Evolutionary conservation across 2,888 invertebrate species (phyloP).

Genomic region (Leptopilina syphax): DNA sequence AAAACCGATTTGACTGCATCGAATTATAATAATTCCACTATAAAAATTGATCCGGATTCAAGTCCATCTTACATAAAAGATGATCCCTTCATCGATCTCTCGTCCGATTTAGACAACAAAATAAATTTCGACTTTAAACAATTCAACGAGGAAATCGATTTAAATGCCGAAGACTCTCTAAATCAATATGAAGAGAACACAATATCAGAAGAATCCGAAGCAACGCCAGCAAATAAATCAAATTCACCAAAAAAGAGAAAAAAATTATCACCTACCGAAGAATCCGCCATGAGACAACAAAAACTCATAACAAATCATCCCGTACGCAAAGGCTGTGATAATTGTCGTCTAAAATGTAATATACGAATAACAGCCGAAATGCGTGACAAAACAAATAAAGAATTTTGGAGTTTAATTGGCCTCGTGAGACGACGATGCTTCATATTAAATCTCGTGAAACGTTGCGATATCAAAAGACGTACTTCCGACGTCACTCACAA

Average conservation of each 20-base stretch:
- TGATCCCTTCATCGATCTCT: slow-evolving; percentile 8
- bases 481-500: neutral
- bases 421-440: slow-evolving; percentile 5
- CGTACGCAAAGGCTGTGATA: neutral
- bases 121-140: neutral
- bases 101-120: neutral
- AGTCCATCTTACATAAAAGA: neutral
- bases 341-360: slow-evolving; percentile 22
- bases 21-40: neutral
- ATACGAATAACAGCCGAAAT: neutral
- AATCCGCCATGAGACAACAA: slow-evolving; percentile 1
- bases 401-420: slow-evolving; percentile 27
- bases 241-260: slow-evolving; percentile 1
- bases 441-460: slow-evolving; percentile 25
- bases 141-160: neutral
- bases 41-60: neutral
- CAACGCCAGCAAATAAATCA: neutral
- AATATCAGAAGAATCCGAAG: neutral
- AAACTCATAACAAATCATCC: slow-evolving; percentile 26
- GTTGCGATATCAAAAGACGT: slow-evolving; percentile 25
- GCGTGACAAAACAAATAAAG: slow-evolving; percentile 14
- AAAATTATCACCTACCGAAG: slow-evolving; percentile 2
- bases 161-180: neutral
- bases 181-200: neutral
- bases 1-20: neutral